These are phyloP conservation scores for Neolamprologus sp. DNA, from an alignment of 2,113 vertebrate species.

Conservation along the genomic window DNA sequence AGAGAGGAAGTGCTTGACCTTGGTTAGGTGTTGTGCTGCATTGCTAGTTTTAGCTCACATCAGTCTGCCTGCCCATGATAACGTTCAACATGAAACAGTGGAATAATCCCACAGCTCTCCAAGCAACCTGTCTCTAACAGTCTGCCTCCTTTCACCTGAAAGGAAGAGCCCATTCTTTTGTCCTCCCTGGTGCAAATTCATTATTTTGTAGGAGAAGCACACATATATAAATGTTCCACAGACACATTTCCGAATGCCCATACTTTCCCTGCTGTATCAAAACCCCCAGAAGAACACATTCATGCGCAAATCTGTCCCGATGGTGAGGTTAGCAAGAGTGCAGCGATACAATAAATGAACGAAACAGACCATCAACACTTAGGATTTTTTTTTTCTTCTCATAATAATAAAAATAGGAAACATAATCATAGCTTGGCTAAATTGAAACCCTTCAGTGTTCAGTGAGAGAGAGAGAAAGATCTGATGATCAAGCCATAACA, in stretches of 20 bases:
- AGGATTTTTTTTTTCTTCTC: not conserved
- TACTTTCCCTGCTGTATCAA: not conserved
- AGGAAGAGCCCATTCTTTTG: not conserved
- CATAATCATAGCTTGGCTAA: slow-evolving; percentile 24
- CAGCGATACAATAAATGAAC: slow-evolving; percentile 17
- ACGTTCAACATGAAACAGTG: slow-evolving; percentile 45
- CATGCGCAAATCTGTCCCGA: slow-evolving; percentile 18
- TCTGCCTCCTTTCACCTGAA: not conserved
- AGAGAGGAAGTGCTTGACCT: slow-evolving; percentile 49
- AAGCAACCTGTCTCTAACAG: slow-evolving; percentile 6
- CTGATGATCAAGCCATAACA: slow-evolving; percentile 28
- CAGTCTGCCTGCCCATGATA: slow-evolving; percentile 42
- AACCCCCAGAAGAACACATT: not conserved
- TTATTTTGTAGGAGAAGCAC: slow-evolving; percentile 14
- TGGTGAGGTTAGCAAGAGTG: slow-evolving; percentile 6
- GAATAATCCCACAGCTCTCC: slow-evolving; percentile 30
- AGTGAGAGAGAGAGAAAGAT: slow-evolving; percentile 5
- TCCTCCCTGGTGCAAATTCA: not conserved
- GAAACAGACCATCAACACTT: slow-evolving; percentile 20
- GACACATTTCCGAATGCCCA: not conserved
- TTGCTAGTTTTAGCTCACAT: slow-evolving; percentile 41
- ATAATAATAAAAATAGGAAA: slow-evolving; percentile 23
- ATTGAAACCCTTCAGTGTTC: slow-evolving; percentile 34
- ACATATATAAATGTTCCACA: not conserved
- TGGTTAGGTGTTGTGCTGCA: slow-evolving; percentile 46